These are phyloP conservation scores for Psophia crepitans DNA, from an alignment of 2,113 vertebrate species.

Conservation along the genomic window DNA sequence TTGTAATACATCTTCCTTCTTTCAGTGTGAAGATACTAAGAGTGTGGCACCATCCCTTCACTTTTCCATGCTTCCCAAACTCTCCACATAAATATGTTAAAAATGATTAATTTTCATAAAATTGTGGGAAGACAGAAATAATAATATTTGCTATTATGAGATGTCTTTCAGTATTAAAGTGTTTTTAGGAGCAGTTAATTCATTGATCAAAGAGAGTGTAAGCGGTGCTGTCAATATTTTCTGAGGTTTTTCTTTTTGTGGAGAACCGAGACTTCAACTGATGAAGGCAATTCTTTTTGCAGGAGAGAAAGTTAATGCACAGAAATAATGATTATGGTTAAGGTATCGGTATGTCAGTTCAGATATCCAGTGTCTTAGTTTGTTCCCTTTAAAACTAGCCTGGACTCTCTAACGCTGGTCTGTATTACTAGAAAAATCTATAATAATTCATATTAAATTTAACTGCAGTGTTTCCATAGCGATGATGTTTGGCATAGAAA, in stretches of 20 bases:
- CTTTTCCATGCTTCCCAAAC: neutral
- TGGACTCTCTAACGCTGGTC: neutral
- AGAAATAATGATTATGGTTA: neutral
- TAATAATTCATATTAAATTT: neutral
- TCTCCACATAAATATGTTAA: neutral
- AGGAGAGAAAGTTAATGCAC: neutral
- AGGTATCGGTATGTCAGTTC: neutral
- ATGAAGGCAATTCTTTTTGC: neutral
- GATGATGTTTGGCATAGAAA: constrained; percentile 44
- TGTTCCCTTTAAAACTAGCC: neutral
- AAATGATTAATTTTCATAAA: neutral
- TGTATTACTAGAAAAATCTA: neutral
- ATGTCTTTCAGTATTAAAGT: neutral
- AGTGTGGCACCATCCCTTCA: neutral
- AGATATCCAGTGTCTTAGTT: neutral
- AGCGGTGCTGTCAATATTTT: neutral
- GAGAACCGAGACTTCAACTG: neutral
- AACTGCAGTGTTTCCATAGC: constrained; percentile 37
- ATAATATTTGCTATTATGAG: neutral
- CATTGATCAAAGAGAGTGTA: neutral
- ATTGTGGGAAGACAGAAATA: neutral
- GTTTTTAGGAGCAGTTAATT: neutral
- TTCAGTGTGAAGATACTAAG: neutral
- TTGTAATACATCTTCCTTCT: neutral
- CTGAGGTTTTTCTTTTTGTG: neutral